Percentiles rank a stretch among this genome's conserved stretches.
Conservation (phyloP, 1,140 invertebrate genomes). For the Cotesia vestalis region DNA sequence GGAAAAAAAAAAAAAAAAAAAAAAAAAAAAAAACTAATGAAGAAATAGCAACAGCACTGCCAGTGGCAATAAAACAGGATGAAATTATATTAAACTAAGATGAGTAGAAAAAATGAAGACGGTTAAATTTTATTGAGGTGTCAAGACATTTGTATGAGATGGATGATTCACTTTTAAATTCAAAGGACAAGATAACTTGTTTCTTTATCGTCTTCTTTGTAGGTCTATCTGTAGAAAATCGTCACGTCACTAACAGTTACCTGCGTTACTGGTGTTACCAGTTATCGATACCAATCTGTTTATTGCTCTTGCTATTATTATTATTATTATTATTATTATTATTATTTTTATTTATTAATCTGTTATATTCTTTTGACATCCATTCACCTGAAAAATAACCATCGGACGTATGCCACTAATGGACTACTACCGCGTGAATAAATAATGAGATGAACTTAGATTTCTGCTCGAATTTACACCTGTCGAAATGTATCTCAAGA, state of each 20-base stretch:
- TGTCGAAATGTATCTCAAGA: constrained; percentile 16
- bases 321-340: neutral
- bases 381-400: constrained; percentile 10
- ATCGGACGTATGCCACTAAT: neutral
- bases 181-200: constrained; percentile 9
- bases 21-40: neutral
- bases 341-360: constrained; percentile 3
- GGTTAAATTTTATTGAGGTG: constrained; percentile 14
- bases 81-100: neutral
- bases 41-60: neutral
- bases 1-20: too few species aligned
- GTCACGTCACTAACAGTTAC: constrained; percentile 52
- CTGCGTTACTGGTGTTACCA: constrained; percentile 50
- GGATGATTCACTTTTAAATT: neutral
- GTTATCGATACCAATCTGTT: constrained; percentile 49
- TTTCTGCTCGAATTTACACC: constrained; percentile 23
- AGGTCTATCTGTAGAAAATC: constrained; percentile 49
- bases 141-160: constrained; percentile 9
- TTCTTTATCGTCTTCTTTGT: constrained; percentile 35
- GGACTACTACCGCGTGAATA: constrained; percentile 1
- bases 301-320: neutral
- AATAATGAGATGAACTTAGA: constrained; percentile 12
- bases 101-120: constrained; percentile 3
- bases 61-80: neutral
- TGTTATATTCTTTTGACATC: neutral